Evolutionary conservation across 2,888 invertebrate species (phyloP).

Genomic region (Trachelus iudaicus): DNA sequence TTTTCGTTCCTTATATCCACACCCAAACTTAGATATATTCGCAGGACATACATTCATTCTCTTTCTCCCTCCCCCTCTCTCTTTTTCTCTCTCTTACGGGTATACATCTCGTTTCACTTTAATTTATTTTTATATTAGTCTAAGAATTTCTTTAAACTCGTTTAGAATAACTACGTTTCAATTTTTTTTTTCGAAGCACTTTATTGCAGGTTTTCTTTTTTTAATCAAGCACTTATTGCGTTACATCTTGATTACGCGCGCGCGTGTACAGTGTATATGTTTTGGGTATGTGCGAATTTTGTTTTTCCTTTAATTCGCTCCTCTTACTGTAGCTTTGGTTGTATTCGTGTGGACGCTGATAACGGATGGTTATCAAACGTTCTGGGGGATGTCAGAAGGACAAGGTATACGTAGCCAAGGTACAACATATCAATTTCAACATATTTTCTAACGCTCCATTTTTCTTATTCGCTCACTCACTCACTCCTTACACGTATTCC

Average conservation of each 20-base stretch:
- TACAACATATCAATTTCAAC: not conserved
- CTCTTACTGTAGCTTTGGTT: not conserved
- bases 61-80: too few species aligned
- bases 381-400: not conserved
- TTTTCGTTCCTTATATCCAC: not conserved
- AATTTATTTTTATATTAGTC: not conserved
- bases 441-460: not conserved
- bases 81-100: not conserved
- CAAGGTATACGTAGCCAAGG: not conserved
- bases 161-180: constrained; percentile 26
- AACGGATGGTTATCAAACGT: not conserved
- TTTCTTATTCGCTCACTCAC: not conserved
- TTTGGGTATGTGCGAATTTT: not conserved
- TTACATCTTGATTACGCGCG: constrained; percentile 30
- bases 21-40: not conserved
- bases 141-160: not conserved
- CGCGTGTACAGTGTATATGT: not conserved
- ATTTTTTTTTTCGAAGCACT: constrained; percentile 45
- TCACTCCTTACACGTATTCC: not conserved
- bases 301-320: not conserved
- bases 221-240: constrained; percentile 55
- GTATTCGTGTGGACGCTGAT: not conserved
- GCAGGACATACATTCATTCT: not conserved
- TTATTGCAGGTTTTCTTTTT: constrained; percentile 48
- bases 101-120: not conserved